Evolutionary conservation across 2,888 invertebrate genomes (phyloP).

Genomic region (Marasmarcha lunaedactyla): DNA sequence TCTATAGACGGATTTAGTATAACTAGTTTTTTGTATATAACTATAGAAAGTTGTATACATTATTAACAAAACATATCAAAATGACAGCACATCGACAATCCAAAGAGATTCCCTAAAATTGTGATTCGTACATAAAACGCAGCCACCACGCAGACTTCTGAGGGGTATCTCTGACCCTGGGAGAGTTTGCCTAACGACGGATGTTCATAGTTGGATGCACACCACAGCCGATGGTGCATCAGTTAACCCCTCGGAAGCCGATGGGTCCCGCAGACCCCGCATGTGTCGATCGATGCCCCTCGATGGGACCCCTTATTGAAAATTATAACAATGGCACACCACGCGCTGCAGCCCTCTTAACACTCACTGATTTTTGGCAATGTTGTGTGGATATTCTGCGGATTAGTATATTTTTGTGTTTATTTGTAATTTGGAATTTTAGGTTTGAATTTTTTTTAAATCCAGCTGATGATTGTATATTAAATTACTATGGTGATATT

Average conservation of each 20-base stretch:
- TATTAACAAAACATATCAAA: too few species aligned
- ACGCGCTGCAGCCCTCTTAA: conserved; percentile 57
- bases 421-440: conserved; percentile 11
- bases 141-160: background rate
- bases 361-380: conserved; percentile 67
- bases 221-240: conserved; percentile 34
- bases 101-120: too few species aligned
- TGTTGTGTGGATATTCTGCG: conserved; percentile 48
- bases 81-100: too few species aligned
- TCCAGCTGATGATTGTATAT: too few species aligned
- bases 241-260: background rate
- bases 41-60: too few species aligned
- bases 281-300: conserved; percentile 58
- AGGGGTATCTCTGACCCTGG: conserved; percentile 1
- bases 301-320: conserved; percentile 69
- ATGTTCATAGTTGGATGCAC: conserved; percentile 61
- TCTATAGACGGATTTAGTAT: too few species aligned
- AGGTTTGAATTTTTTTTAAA: too few species aligned
- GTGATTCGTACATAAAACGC: too few species aligned
- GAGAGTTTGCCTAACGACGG: conserved; percentile 30
- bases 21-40: too few species aligned
- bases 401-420: too few species aligned
- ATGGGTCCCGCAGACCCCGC: too few species aligned
- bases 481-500: too few species aligned
- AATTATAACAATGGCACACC: conserved; percentile 70